phyloP scores from a whole-genome alignment of 30 jellyfish, hydroid and myxozoan species.

The Rhopilema esculentum region DNA sequence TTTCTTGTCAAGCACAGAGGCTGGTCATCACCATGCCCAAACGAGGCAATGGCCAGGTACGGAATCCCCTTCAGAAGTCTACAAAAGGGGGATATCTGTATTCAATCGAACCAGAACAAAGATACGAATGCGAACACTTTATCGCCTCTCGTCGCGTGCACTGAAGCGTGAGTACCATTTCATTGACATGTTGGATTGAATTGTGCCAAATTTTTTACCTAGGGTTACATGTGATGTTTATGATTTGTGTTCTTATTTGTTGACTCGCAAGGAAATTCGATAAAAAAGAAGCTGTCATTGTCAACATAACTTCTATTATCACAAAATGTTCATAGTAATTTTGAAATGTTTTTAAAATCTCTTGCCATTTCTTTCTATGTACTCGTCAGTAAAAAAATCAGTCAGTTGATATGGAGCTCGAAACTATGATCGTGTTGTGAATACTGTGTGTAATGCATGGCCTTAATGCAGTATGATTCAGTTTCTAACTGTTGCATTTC shows the following conservation, averaged over 20 bases:
- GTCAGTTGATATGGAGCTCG: too few species aligned
- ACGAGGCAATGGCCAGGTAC: slow-evolving; percentile 93
- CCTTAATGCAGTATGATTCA: too few species aligned
- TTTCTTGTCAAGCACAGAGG: slow-evolving; percentile 91
- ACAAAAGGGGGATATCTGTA: slow-evolving; percentile 80
- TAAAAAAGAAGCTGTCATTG: background rate
- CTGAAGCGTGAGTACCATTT: slow-evolving; percentile 71
- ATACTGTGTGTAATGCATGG: too few species aligned
- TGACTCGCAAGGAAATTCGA: too few species aligned
- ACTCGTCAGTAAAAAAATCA: too few species aligned
- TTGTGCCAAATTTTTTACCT: background rate
- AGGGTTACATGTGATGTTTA: background rate
- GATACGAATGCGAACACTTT: slow-evolving; percentile 72
- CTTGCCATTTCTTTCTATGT: too few species aligned
- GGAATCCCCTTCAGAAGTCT: slow-evolving; percentile 86
- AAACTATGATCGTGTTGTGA: too few species aligned
- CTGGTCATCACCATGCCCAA: slow-evolving; percentile 94
- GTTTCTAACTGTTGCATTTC: background rate
- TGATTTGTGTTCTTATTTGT: too few species aligned
- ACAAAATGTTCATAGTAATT: too few species aligned
- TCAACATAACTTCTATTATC: too few species aligned
- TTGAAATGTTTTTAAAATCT: too few species aligned
- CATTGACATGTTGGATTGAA: background rate
- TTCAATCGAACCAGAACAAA: slow-evolving; percentile 70
- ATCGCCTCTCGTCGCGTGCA: slow-evolving; percentile 86